Evolutionary conservation across 2,113 vertebrate species (phyloP).

Genomic region (Hippolais icterina): DNA sequence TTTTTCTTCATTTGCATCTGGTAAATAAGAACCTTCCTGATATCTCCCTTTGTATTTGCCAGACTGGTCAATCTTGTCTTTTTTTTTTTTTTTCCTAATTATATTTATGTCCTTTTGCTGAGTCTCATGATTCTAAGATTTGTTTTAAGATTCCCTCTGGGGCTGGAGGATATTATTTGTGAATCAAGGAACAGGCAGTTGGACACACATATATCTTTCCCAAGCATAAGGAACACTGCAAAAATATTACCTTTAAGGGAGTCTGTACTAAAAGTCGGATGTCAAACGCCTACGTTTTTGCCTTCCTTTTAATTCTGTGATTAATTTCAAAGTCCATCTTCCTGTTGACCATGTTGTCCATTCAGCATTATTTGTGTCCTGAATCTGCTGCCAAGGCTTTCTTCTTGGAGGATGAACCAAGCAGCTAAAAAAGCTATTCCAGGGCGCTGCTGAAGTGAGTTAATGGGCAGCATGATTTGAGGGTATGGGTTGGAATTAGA

Average conservation of each 20-base stretch:
- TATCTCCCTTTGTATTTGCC: conserved; percentile 4
- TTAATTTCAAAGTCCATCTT: neutral
- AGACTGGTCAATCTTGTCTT: neutral
- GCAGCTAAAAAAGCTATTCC: neutral
- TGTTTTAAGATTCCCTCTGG: neutral
- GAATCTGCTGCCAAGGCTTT: neutral
- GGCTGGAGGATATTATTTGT: neutral
- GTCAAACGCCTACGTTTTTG: neutral
- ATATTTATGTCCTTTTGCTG: conserved; percentile 24
- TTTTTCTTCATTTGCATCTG: neutral
- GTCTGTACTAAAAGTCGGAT: neutral
- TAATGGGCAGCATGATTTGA: neutral
- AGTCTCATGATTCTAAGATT: neutral
- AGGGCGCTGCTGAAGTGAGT: neutral
- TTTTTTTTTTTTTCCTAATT: neutral
- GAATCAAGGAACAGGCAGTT: neutral
- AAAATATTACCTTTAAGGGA: neutral
- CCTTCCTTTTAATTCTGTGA: neutral
- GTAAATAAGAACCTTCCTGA: conserved; percentile 8
- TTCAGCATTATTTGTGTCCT: neutral
- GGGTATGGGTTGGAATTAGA: neutral
- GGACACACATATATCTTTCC: neutral
- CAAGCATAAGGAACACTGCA: neutral
- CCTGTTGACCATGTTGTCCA: neutral
- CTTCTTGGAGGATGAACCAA: neutral